Evolutionary conservation across 2,888 invertebrate species (phyloP), one percentile per base, ranked within the genome.

Genomic region (Drosophila dives): DNA sequence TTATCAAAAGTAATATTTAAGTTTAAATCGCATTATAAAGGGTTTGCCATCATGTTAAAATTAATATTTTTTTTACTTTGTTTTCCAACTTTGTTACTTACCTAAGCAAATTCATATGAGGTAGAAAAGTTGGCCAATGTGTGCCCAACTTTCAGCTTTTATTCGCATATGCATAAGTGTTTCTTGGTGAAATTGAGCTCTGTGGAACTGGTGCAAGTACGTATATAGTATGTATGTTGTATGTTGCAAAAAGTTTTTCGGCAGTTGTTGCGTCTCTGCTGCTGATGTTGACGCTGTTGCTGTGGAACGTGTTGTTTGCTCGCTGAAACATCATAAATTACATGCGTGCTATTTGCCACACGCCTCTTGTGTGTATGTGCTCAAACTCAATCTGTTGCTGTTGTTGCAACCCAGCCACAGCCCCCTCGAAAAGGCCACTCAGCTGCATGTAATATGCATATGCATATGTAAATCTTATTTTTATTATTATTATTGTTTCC

Each of bases 311-410:
- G 90, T 86, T 88, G 89, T 88, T 90, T 90, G 86, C 81, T 79
- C 85, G 79, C 87, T 86, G 88, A 90, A 88, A 90, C 89, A 89
- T 86, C 89, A 90, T 88, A 88, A 88, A 88, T 88, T 86, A 90
- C 89, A 89, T 75, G 86, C 90, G 86, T 83, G 89, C 80, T 74
- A 79, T 81, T 82, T 87, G 87, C 85, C 89, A 80, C 73, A 82
- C 80, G 75, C 90, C 82, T 80, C 84, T 85, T 86, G 87, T 89
- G 89, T 85, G 88, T 86, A 81, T 70, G 81, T 72, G 63, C 76
- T 83, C 83, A 71, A 77, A 73, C 84, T 82, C 82, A 87, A 90
- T 86, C 84, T 32, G 45, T 54, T 29, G 26, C 20, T n/a, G 49
- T 60, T 33, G 45, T 11, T 26, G 26, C 64, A 23, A 32, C 45